phyloP scores from a whole-genome alignment of 1,140 invertebrate genomes.

The Listronotus oregonensis region DNA sequence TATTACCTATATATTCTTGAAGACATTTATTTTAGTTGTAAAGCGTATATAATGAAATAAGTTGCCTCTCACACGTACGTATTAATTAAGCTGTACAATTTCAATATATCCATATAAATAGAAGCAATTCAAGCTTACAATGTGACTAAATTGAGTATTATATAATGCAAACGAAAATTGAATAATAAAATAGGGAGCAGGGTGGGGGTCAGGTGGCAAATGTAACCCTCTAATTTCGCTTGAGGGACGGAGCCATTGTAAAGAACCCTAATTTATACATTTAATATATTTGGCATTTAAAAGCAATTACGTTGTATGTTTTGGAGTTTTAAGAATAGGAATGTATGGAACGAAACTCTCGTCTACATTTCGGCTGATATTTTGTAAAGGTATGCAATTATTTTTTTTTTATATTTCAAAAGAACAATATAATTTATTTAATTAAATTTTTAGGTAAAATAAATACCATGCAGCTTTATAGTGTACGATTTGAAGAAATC shows the following conservation, averaged over 20 bases:
- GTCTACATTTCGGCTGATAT: no score
- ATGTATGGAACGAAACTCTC: no score
- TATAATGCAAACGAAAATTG: conserved; percentile 49
- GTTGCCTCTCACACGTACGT: conserved; percentile 39
- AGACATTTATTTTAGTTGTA: no score
- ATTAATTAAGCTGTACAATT: conserved; percentile 50
- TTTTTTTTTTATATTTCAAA: no score
- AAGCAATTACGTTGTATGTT: conserved; percentile 32
- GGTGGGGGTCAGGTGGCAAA: conserved; percentile 43
- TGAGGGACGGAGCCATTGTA: conserved; percentile 37
- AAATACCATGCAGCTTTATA: no score
- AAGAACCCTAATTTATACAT: conserved; percentile 43
- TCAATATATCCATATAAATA: conserved; percentile 51
- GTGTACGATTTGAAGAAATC: no score
- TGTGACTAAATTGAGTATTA: conserved; percentile 50
- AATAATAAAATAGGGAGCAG: conserved; percentile 45
- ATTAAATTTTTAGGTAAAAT: no score
- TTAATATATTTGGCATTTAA: conserved; percentile 42
- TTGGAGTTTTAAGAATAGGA: neutral
- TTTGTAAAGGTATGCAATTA: no score
- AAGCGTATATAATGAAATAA: no score
- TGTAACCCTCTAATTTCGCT: conserved; percentile 42
- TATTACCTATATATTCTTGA: no score
- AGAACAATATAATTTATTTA: no score
- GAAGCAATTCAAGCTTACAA: conserved; percentile 48